These are phyloP conservation scores for Sesia bembeciformis DNA, from an alignment of 2,888 invertebrate genomes.

Conservation along the genomic window DNA sequence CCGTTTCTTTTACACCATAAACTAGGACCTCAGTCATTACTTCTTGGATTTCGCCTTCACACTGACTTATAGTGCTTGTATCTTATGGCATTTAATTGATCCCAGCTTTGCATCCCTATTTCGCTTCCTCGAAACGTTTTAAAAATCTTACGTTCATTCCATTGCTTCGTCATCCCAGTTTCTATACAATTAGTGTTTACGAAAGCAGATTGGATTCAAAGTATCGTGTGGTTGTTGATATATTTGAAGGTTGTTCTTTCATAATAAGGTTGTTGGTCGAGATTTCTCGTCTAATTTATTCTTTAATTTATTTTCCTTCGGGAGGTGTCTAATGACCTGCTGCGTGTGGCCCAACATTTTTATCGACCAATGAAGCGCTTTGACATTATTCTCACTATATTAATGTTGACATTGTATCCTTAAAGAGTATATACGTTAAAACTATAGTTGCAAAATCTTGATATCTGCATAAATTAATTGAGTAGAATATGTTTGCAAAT, in stretches of 20 bases:
- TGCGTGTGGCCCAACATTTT: constrained; percentile 71
- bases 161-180: constrained; percentile 15
- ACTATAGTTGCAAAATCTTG: constrained; percentile 16
- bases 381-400: constrained; percentile 69
- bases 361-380: constrained; percentile 62
- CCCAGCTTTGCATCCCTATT: constrained; percentile 28
- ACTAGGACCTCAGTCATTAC: constrained; percentile 45
- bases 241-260: constrained; percentile 25
- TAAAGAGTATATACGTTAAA: constrained; percentile 33
- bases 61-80: constrained; percentile 56
- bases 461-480: constrained; percentile 26
- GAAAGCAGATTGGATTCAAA: not conserved
- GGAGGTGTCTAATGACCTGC: constrained; percentile 71
- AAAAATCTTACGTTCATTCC: constrained; percentile 10
- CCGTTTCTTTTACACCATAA: constrained; percentile 38
- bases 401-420: constrained; percentile 52
- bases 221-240: constrained; percentile 6
- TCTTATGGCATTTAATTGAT: constrained; percentile 62
- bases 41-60: constrained; percentile 53
- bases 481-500: constrained; percentile 27
- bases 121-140: constrained; percentile 9
- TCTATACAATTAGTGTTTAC: not conserved
- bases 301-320: constrained; percentile 69
- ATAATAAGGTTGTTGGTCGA: constrained; percentile 51
- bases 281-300: constrained; percentile 70